phyloP scores from a whole-genome alignment of 2,113 vertebrate genomes.

The Ornithorhynchus anatinus region DNA sequence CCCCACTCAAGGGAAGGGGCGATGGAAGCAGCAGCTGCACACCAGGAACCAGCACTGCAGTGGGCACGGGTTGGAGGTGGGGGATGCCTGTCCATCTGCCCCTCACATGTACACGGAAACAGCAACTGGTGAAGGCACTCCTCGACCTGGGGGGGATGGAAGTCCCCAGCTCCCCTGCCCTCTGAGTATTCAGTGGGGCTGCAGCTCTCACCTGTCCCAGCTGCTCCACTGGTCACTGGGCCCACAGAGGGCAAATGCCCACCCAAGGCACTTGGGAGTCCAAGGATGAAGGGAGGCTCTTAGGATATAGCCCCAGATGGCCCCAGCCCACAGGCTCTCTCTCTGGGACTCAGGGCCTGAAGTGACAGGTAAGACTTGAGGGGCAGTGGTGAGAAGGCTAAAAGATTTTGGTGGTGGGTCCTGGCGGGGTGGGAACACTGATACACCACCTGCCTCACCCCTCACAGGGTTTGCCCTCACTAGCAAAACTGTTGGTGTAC shows the following conservation, averaged over 20 bases:
- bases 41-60: no score
- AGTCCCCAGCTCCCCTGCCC: background rate
- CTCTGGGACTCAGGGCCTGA: background rate
- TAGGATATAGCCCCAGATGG: background rate
- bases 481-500: constrained; percentile 7
- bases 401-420: no score
- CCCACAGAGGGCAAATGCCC: background rate
- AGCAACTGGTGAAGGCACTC: no score
- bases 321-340: background rate
- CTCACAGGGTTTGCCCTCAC: background rate
- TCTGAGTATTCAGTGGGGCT: background rate
- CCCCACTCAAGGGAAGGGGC: no score
- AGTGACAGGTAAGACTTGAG: background rate
- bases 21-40: no score
- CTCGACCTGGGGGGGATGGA: no score
- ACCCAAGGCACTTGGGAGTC: background rate
- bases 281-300: background rate
- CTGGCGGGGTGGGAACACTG: background rate
- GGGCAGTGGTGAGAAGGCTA: background rate
- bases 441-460: background rate
- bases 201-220: background rate
- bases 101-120: no score
- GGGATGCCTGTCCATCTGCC: no score
- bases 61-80: no score
- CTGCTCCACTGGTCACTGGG: background rate